phyloP scores from a whole-genome alignment of 1,140 invertebrate species.

The Sipha flava region DNA sequence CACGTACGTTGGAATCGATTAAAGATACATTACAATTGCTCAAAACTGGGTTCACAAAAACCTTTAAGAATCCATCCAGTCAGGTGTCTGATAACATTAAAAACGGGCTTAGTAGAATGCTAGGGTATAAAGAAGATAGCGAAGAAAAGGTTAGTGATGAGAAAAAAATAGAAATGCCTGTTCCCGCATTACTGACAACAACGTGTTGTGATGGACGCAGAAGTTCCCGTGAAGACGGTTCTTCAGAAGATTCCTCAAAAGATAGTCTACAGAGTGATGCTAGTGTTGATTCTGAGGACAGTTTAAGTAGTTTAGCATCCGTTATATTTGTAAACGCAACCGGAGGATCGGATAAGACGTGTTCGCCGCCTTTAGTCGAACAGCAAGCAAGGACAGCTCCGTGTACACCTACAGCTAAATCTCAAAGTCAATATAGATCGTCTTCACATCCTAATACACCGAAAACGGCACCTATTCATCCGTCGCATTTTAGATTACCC shows the following conservation, averaged over 20 bases:
- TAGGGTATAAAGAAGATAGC: slow-evolving; percentile 12
- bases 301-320: slow-evolving; percentile 51
- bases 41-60: slow-evolving; percentile 60
- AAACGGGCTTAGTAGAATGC: slow-evolving; percentile 24
- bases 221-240: slow-evolving; percentile 66
- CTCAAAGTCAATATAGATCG: slow-evolving; percentile 6
- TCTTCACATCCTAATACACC: slow-evolving; percentile 23
- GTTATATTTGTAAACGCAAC: slow-evolving; percentile 22
- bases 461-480: slow-evolving; percentile 4
- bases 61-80: slow-evolving; percentile 61
- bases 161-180: slow-evolving; percentile 40
- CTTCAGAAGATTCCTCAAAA: slow-evolving; percentile 80
- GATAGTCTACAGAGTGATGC: slow-evolving; percentile 86
- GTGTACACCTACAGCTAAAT: slow-evolving; percentile 15
- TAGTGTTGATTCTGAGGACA: slow-evolving; percentile 85
- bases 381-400: slow-evolving; percentile 27
- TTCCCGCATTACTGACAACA: slow-evolving; percentile 29
- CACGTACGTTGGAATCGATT: slow-evolving; percentile 69
- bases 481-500: slow-evolving; percentile 8
- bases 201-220: slow-evolving; percentile 47
- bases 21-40: slow-evolving; percentile 58
- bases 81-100: slow-evolving; percentile 35
- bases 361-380: slow-evolving; percentile 9
- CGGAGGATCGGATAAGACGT: slow-evolving; percentile 5
- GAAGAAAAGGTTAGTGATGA: slow-evolving; percentile 42